Evolutionary conservation across 2,888 invertebrate genomes (phyloP).

Genomic region (Brenthis ino): DNA sequence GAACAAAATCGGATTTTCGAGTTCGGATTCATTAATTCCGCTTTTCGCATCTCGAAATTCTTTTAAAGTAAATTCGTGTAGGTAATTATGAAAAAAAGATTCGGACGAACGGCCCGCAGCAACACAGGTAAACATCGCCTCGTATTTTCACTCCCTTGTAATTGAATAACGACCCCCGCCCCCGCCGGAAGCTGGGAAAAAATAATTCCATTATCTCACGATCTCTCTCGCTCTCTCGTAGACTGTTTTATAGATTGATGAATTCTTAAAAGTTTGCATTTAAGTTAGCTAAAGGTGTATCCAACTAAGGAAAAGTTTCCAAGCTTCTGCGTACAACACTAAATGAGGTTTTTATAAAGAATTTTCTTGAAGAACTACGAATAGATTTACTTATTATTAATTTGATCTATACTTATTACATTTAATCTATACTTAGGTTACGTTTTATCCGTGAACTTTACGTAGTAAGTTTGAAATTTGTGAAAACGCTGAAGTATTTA

Average conservation of each 20-base stretch:
- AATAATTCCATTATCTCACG: constrained; percentile 69
- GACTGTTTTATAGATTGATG: constrained; percentile 29
- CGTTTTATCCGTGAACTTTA: neutral
- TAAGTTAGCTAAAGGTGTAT: constrained; percentile 23
- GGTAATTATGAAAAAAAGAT: constrained; percentile 61
- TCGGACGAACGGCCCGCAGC: constrained; percentile 61
- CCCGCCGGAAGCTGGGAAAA: constrained; percentile 45
- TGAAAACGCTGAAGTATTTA: too few relatives aligned
- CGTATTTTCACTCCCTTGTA: constrained; percentile 65
- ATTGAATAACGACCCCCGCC: constrained; percentile 55
- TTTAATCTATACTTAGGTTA: neutral
- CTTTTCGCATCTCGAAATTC: constrained; percentile 29
- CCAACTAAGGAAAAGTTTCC: constrained; percentile 21
- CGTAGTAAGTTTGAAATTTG: too few relatives aligned
- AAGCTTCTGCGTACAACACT: constrained; percentile 26
- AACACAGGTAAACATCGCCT: constrained; percentile 66
- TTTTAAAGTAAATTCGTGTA: constrained; percentile 51
- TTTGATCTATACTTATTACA: neutral
- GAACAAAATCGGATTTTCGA: constrained; percentile 23
- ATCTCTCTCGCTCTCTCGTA: constrained; percentile 53
- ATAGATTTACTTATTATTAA: constrained; percentile 20
- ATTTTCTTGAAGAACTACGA: constrained; percentile 15
- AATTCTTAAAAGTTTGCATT: constrained; percentile 27
- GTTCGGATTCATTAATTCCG: constrained; percentile 31
- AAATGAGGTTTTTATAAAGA: constrained; percentile 28